These are phyloP conservation scores for Bungarus multicinctus DNA, from an alignment of 2,113 vertebrate genomes.

Conservation along the genomic window DNA sequence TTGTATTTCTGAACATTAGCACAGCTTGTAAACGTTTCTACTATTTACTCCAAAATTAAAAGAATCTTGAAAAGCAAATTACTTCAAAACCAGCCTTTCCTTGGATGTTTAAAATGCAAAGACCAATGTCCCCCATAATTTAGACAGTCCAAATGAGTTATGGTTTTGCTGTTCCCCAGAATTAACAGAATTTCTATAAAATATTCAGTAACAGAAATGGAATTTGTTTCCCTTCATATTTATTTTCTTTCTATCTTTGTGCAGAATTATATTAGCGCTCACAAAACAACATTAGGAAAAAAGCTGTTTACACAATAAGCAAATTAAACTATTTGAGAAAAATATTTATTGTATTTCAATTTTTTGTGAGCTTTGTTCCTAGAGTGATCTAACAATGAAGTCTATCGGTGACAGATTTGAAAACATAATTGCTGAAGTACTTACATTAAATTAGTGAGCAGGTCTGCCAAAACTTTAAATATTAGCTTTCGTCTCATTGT, in stretches of 20 bases:
- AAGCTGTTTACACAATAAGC: conserved; percentile 1
- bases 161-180: not conserved
- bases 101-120: not conserved
- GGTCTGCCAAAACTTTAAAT: not conserved
- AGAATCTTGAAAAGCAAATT: not conserved
- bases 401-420: not conserved
- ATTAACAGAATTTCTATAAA: not conserved
- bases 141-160: not conserved
- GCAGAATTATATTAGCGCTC: conserved; percentile 7
- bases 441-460: conserved; percentile 3
- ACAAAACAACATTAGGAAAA: not conserved
- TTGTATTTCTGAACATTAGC: not conserved
- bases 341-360: not conserved
- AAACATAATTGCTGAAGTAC: conserved; percentile 8
- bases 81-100: not conserved
- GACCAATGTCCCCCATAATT: not conserved
- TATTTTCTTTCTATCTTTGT: not conserved
- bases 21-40: not conserved
- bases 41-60: not conserved
- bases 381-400: conserved; percentile 3
- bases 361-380: not conserved
- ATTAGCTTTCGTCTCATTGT: not conserved
- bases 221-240: not conserved
- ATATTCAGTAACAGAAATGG: conserved; percentile 7
- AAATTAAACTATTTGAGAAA: conserved; percentile 7